Percentiles rank a stretch among this genome's conserved stretches.
These are phyloP conservation scores for Lasioglossum pauxillum DNA, from an alignment of 2,888 invertebrate genomes.

Conservation along the genomic window DNA sequence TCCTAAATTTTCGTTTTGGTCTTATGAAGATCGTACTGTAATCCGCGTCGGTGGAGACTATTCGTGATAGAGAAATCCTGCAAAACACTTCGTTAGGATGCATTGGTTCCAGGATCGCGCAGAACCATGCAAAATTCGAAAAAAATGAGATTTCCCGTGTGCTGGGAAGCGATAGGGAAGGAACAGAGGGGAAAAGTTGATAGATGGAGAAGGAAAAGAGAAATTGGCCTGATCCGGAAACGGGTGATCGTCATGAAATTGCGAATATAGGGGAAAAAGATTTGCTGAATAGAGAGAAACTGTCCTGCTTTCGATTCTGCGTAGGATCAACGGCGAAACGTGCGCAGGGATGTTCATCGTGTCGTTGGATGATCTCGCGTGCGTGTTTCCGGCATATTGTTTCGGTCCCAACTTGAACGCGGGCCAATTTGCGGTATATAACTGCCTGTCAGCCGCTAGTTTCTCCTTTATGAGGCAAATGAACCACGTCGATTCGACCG, in stretches of 20 bases:
- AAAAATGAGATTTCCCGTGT: background rate
- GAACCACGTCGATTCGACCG: slow-evolving; percentile 55
- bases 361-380: slow-evolving; percentile 32
- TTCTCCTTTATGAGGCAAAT: slow-evolving; percentile 62
- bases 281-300: slow-evolving; percentile 1
- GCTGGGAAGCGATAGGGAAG: background rate
- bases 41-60: background rate
- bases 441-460: slow-evolving; percentile 55
- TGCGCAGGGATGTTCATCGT: slow-evolving; percentile 18
- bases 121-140: background rate
- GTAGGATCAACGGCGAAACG: background rate
- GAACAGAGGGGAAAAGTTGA: background rate
- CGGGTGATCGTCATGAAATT: background rate
- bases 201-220: background rate
- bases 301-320: background rate
- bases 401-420: slow-evolving; percentile 61
- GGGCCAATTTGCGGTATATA: slow-evolving; percentile 65
- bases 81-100: background rate
- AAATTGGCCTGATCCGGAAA: slow-evolving; percentile 1
- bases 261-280: slow-evolving; percentile 2
- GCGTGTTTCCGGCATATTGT: slow-evolving; percentile 56
- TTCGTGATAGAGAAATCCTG: background rate
- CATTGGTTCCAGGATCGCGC: background rate
- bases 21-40: no score
- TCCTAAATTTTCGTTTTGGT: background rate